Evolutionary conservation across 2,797 vertebrate genomes (phyloP).

Genomic region (Rhynchonycteris naso): DNA sequence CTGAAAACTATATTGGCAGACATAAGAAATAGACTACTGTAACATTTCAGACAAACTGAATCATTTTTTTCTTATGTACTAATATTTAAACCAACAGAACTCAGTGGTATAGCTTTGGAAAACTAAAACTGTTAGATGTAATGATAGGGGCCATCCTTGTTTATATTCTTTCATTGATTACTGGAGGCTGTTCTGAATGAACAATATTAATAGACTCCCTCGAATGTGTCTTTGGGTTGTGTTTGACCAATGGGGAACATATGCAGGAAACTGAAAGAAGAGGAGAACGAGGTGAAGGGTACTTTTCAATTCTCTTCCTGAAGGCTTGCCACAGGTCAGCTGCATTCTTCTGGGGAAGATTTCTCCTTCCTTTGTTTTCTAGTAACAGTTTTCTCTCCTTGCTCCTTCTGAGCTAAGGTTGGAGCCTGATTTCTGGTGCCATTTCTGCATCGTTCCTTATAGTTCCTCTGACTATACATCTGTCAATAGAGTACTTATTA

Average conservation of each 20-base stretch:
- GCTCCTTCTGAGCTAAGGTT: background rate
- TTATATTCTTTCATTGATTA: background rate
- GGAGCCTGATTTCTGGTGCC: background rate
- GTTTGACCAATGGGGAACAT: background rate
- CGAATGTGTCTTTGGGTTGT: background rate
- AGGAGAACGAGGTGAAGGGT: background rate
- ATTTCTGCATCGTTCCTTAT: background rate
- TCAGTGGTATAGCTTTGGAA: background rate
- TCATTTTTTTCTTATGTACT: background rate
- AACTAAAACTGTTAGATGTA: background rate
- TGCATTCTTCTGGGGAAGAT: background rate
- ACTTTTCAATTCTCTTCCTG: background rate
- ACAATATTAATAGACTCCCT: background rate
- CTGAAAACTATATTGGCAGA: background rate
- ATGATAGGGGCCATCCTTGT: background rate
- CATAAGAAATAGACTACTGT: background rate
- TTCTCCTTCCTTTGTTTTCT: background rate
- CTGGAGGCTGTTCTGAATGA: background rate
- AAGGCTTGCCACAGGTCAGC: fast-evolving
- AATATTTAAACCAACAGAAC: background rate
- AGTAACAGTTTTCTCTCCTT: background rate
- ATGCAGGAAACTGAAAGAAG: background rate
- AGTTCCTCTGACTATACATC: background rate
- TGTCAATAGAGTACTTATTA: background rate
- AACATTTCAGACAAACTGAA: background rate